Evolutionary conservation across 2,888 invertebrate genomes (phyloP), one percentile per base, ranked within the genome.

Genomic region (Lysandra bellargus): DNA sequence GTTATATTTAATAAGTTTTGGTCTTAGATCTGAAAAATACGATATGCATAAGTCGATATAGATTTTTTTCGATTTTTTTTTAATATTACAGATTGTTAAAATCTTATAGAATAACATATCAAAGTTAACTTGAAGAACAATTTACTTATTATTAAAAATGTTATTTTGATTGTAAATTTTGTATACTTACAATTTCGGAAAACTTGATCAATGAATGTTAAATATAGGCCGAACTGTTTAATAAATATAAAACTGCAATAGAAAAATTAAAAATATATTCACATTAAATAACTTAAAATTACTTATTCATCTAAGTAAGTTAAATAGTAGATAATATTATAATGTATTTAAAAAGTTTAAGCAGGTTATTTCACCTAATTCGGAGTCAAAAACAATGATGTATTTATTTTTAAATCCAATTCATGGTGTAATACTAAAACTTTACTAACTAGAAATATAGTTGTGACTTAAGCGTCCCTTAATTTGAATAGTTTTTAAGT

Each of bases 11-110:
- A 37, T 73, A 73, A 73, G 37, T 44, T 73, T 73, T 73, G n/a
- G 44, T 73, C 73, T 73, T 44, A 73, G 17, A 73, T 73, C 4
- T 73, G 17, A 40, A 73, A 73, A 73, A 73, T 73, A 73, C 73
- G 73, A 40, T 44, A 73, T 73, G 73, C 73, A 73, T 69, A 69
- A 69, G 33, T 69, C 4, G 33, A 73, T n/a, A 40, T n/a, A 40
- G 37, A 1, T 73, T 17, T 40, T 72, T 73, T 40, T 33, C 6
- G 17, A n/a, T n/a, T n/a, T 9, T 37, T 37, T 17, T 37, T 2
- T 6, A 40, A 64, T 9, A 23, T 9, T 61, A 61, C 61, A 72
- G 33, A 72, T 14, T 37, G 37, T 72, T 72, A 73, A 73, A 44
- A 40, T 17, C 17, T 44, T 40, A 44, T 40, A 44, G 40, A 73